These are phyloP conservation scores for Calliopum simillimum DNA, from an alignment of 2,888 invertebrate species.

Conservation along the genomic window DNA sequence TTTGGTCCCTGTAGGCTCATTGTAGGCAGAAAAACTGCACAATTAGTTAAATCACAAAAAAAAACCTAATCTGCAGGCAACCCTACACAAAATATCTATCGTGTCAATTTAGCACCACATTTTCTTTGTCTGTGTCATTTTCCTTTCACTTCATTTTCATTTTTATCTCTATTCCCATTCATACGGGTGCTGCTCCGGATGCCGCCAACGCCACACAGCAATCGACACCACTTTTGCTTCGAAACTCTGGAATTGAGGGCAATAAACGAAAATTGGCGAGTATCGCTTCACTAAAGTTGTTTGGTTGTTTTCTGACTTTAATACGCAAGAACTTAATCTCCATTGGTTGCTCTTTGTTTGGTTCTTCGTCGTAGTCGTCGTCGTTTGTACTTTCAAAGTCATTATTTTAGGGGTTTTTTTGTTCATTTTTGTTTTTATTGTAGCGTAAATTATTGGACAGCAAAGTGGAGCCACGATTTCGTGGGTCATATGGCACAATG, in stretches of 20 bases:
- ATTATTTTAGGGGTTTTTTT: neutral
- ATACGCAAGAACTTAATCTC: conserved; percentile 8
- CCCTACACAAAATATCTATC: too few species aligned
- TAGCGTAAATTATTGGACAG: neutral
- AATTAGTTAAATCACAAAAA: too few species aligned
- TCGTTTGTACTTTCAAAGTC: too few species aligned
- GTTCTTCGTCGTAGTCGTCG: neutral
- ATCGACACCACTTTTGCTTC: neutral
- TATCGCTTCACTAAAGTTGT: conserved; percentile 17
- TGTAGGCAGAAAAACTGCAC: too few species aligned
- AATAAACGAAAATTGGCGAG: conserved; percentile 20
- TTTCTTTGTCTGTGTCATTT: too few species aligned
- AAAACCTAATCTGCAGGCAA: too few species aligned
- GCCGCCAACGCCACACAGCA: too few species aligned
- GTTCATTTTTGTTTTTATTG: neutral
- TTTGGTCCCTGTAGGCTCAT: too few species aligned
- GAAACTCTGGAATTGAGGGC: conserved; percentile 14
- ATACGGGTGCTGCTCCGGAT: too few species aligned
- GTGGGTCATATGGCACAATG: neutral
- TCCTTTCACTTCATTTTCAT: too few species aligned
- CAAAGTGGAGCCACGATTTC: conserved; percentile 4
- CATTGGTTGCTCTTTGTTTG: conserved; percentile 5
- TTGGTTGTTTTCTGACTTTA: conserved; percentile 12
- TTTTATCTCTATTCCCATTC: too few species aligned
- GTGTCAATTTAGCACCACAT: too few species aligned